These are phyloP conservation scores for Semaprochilodus insignis DNA, from an alignment of 2,797 vertebrate genomes.

Conservation along the genomic window DNA sequence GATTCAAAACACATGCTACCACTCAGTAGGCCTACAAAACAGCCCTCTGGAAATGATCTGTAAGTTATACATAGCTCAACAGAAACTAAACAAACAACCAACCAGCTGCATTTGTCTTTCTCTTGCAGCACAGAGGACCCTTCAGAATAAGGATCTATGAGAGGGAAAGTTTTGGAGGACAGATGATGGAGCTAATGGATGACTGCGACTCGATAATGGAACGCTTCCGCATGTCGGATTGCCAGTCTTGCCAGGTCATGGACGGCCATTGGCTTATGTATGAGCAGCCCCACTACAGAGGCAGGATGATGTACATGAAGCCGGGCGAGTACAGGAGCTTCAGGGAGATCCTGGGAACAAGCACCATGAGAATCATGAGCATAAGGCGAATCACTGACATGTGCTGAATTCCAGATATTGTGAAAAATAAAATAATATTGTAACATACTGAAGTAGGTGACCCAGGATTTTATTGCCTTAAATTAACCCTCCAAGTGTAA, in stretches of 20 bases:
- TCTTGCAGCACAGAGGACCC: constrained; percentile 73
- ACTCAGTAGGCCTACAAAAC: neutral
- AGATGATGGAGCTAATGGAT: constrained; percentile 75
- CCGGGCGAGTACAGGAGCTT: constrained; percentile 81
- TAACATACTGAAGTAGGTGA: constrained; percentile 41
- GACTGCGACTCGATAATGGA: constrained; percentile 78
- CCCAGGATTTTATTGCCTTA: constrained; percentile 42
- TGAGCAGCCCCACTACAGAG: constrained; percentile 78
- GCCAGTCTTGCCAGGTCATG: constrained; percentile 76
- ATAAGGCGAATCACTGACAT: constrained; percentile 78
- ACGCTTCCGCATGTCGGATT: constrained; percentile 73
- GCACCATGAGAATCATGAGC: constrained; percentile 72
- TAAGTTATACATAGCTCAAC: neutral
- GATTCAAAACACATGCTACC: too few species aligned
- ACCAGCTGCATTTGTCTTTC: neutral
- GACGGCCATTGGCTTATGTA: constrained; percentile 82
- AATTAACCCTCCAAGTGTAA: too few species aligned
- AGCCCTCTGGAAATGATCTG: neutral
- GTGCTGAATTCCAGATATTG: constrained; percentile 69
- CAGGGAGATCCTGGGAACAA: constrained; percentile 70
- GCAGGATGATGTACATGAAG: constrained; percentile 77
- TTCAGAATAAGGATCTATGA: constrained; percentile 80
- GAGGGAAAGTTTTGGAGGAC: constrained; percentile 76
- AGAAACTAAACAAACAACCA: neutral
- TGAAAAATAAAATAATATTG: constrained; percentile 63